Base-by-base conservation (phyloP, 2,113 vertebrate genomes). In the Sula dactylatra region DNA sequence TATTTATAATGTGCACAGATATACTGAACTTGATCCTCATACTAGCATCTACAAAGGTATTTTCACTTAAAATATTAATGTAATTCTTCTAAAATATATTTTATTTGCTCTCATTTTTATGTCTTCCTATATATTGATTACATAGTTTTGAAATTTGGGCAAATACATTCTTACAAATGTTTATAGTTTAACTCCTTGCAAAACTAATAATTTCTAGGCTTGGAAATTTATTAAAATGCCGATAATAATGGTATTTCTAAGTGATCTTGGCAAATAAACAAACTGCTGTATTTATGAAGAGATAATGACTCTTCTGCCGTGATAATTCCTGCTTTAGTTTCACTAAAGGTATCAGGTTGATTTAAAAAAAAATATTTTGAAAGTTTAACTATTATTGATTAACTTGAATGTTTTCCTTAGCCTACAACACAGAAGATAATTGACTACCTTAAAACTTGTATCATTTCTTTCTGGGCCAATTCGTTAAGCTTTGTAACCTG, bases 221-320 rank as follows among this genome's bases (percentile, higher is more conserved):
- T 87, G 91, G 82, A 87, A 88, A 52, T 71, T 8, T 16, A 40
- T 59, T 58, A 25, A 82, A 84, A 86, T 40, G 31, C 67, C 91
- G 54, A 15, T 20, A 40, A 20, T 32, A 40, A 25, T 34, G 29
- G 38, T 58, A 61, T 24, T 72, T 74, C 25, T 73, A 12, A 66
- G 38, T 32, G 49, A 78, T 87, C 82, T 52, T 61, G 50, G 56
- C 64, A 59, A 49, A 77, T 54, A 89, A 93, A 79, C 42, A 38
- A 73, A 34, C 88, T 91, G 93, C 94, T 92, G 77, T 92, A 69
- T 92, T 88, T 90, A 16, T 77, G 62, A 80, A 79, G 91, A 79
- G 52, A 44, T 27, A 22, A 61, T 19, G 8, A 79, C 29, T 74
- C 38, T 61, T 82, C 69, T 85, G 73, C 91, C 45, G 7, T 29